Percentiles rank a stretch among this genome's conserved stretches.
Evolutionary conservation across 2,888 invertebrate species (phyloP).

Genomic region (Tetheella fluctuosa): DNA sequence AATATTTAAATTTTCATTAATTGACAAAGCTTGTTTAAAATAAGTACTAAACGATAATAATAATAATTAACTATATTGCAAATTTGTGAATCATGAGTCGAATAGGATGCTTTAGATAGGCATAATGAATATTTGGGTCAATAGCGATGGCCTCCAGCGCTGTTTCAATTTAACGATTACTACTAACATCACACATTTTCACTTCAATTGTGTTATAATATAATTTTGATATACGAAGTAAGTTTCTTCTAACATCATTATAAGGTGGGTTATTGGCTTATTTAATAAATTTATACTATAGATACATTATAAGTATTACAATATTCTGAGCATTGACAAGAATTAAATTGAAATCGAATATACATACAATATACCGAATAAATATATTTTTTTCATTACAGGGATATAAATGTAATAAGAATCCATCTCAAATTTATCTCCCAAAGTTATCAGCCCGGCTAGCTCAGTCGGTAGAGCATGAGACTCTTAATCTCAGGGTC

Average conservation of each 20-base stretch:
- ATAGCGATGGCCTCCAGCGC: conserved; percentile 60
- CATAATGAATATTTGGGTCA: conserved; percentile 60
- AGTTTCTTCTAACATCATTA: background rate
- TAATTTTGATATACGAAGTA: background rate
- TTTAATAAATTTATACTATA: too few relatives aligned
- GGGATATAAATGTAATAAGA: background rate
- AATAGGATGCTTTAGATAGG: conserved; percentile 49
- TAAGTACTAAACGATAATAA: background rate
- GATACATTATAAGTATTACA: too few relatives aligned
- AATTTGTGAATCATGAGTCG: conserved; percentile 25
- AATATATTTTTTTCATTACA: too few relatives aligned
- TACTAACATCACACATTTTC: background rate
- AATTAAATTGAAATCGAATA: too few relatives aligned
- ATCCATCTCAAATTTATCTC: background rate
- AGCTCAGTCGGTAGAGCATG: conserved; percentile 85
- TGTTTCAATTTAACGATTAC: conserved; percentile 35
- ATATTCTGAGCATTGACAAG: too few relatives aligned
- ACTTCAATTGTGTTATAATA: background rate
- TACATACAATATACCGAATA: too few relatives aligned
- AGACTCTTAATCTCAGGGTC: conserved; percentile 87
- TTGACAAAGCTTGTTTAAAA: background rate
- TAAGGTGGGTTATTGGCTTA: background rate
- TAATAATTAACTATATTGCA: background rate
- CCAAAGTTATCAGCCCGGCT: conserved; percentile 68
- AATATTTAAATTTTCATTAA: background rate